Base-by-base conservation (phyloP, 2,888 invertebrate species). In the Apotomis betuletana region DNA sequence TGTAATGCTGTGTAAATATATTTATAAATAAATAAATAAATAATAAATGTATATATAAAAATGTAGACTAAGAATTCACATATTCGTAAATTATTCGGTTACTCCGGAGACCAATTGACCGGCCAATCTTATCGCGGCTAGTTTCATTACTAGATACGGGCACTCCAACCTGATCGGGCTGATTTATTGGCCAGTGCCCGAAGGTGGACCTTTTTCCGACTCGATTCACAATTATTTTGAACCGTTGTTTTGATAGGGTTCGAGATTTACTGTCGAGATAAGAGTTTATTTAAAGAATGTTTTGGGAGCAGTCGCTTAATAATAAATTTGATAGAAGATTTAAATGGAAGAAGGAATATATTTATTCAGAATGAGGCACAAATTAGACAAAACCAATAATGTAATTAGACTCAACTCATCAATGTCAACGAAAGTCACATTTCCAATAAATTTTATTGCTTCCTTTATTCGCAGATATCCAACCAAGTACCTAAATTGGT, bases 201-300 rank as follows among this genome's bases (percentile, higher is more conserved):
- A 54, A 54, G 63, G 62, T 46, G 46, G 63, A 52, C 63, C 63
- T 15, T 63, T 63, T 63, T 63, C 52, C 52, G 41, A 4, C 13
- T 15, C 51, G 9, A 38, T 63, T 52, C 13, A 52, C 63, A 41
- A 63, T 63, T 52, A 52, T 52, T 41, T 41, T 5, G 13, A 63
- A 15, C 38, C 38, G 63, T 63, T 63, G 63, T 63, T 63, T 54
- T 52, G 63, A 63, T 63, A 63, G 10, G 44, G 44, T 44, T 15
- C 54, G 9, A 46, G 44, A 57, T 57, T 57, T 57, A 57, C 15
- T 15, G 15, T 57, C 27, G 12, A 57, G 36, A 27, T 57, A 57
- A 36, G 12, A 12, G n/a, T 12, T 1, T 36, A 12, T 57, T 57
- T n/a, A 38, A 57, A 5, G 3, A 8, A 49, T 6, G 2, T 41